Base-by-base conservation (phyloP, 2,113 vertebrate species). In the Empidonax alnorum region DNA sequence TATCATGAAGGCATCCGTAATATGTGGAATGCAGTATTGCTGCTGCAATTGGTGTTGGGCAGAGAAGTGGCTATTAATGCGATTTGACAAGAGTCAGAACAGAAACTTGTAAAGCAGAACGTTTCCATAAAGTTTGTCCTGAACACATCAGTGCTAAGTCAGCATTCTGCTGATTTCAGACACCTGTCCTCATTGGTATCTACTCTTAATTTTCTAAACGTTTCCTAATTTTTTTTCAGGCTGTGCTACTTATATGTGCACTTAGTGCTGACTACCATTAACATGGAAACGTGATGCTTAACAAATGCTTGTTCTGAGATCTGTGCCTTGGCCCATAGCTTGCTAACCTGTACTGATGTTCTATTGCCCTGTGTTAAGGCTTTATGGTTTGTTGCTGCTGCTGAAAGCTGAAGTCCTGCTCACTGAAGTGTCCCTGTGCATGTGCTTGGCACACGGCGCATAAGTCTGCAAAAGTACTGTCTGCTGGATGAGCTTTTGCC, bases 211-310 rank as follows among this genome's bases (percentile, higher is more conserved):
- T 87, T 84, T 89, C 42, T 68, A 69, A 84, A 27, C 6, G 21
- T 42, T 81, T 84, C 30, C 52, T 78, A 15, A 4, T 71, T 62
- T 37, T 72, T 58, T n/a, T 75, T 75, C 68, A 67, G 25, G 33
- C 41, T 75, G 0, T 55, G 61, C 44, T 81, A 58, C 30, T 71
- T 67, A 3, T 0, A 2, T 25, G 8, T 7, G 9, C 22, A 67
- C 77, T 42, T 55, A 78, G 35, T 30, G 19, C 35, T 72, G 81
- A 55, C 37, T 89, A 10, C 35, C 12, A 12, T 84, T 71, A 75
- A 47, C 62, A 52, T 28, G 65, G 65, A 87, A 75, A 31, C 41
- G 5, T 24, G 46, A 37, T 30, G 62, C 25, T 44, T 86, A n/a
- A 25, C 44, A 68, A 13, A 12, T 33, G 5, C 12, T 67, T 49